Conservation (phyloP, 1,140 invertebrate genomes). For the Zaprionus ornatus region DNA sequence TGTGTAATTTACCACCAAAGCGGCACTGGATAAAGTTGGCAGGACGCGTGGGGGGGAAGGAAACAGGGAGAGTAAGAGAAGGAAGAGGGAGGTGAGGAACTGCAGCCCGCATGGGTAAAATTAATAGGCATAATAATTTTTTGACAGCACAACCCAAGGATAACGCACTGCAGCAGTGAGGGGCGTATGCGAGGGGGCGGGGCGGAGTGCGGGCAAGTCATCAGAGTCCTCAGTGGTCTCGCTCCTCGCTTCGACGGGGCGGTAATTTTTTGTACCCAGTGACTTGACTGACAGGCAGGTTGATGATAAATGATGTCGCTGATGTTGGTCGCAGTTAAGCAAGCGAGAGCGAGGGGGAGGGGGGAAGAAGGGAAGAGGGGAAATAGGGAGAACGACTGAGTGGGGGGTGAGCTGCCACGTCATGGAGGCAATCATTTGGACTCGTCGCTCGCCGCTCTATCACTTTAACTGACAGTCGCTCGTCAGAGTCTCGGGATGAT, state of each 20-base stretch:
- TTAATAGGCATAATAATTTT: slow-evolving; percentile 84
- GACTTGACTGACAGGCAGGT: slow-evolving; percentile 83
- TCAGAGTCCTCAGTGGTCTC: slow-evolving; percentile 50
- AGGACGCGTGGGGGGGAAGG: background rate
- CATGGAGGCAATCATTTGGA: slow-evolving; percentile 78
- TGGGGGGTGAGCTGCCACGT: slow-evolving; percentile 56
- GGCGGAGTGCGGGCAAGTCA: slow-evolving; percentile 58
- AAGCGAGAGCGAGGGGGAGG: background rate
- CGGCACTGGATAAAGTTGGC: slow-evolving; percentile 23
- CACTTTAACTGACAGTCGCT: slow-evolving; percentile 69
- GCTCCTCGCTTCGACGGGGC: slow-evolving; percentile 26
- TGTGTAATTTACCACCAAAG: slow-evolving; percentile 78
- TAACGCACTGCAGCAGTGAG: slow-evolving; percentile 54
- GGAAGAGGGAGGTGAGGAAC: background rate
- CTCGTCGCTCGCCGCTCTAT: slow-evolving; percentile 53
- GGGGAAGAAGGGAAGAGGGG: background rate
- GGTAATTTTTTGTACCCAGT: slow-evolving; percentile 45
- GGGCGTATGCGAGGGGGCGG: background rate
- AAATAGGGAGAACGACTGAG: background rate
- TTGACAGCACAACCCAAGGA: slow-evolving; percentile 83
- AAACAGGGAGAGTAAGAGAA: background rate
- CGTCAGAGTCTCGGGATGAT: slow-evolving; percentile 70
- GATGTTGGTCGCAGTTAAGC: slow-evolving; percentile 54
- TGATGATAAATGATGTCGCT: slow-evolving; percentile 84
- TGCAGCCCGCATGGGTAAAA: slow-evolving; percentile 76